Evolutionary conservation across 64 coral and sea anemone genomes (phyloP).

Genomic region (Montipora sp.): DNA sequence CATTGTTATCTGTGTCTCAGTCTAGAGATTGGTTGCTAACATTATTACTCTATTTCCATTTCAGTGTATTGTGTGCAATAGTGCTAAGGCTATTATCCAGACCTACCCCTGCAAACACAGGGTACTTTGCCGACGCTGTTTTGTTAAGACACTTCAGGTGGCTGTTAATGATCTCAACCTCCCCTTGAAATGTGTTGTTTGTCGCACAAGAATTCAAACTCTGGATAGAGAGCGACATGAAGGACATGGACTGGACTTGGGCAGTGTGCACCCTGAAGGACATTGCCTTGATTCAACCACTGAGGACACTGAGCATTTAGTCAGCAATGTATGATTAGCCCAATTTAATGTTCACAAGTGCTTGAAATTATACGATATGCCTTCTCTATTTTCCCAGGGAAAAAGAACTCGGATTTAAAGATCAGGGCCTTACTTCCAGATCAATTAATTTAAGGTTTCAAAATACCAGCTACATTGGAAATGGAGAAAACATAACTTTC

Average conservation of each 20-base stretch:
- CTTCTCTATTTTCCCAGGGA: no score
- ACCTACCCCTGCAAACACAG: constrained; percentile 87
- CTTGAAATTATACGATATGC: not conserved
- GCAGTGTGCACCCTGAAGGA: constrained; percentile 76
- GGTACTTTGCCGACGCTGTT: constrained; percentile 84
- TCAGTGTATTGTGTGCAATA: constrained; percentile 91
- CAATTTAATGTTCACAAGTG: no score
- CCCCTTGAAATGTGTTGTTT: constrained; percentile 88
- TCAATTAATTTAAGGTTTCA: no score
- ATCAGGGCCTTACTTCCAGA: no score
- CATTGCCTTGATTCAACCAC: not conserved
- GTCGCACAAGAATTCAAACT: constrained; percentile 80
- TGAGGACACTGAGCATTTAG: not conserved
- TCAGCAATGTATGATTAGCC: no score
- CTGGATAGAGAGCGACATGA: constrained; percentile 82
- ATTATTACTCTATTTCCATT: constrained; percentile 24
- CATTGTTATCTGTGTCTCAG: not conserved
- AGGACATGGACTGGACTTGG: constrained; percentile 4
- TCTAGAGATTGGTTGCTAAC: not conserved
- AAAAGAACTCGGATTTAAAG: no score
- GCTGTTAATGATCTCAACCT: constrained; percentile 88
- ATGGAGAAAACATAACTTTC: no score
- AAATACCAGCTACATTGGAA: no score
- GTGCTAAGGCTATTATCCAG: constrained; percentile 88
- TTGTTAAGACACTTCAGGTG: constrained; percentile 91